A percentile compares a stretch with the other conserved stretches of the same genome.
Conservation (phyloP, 2,888 invertebrate species). For the Sminthurides aquaticus region DNA sequence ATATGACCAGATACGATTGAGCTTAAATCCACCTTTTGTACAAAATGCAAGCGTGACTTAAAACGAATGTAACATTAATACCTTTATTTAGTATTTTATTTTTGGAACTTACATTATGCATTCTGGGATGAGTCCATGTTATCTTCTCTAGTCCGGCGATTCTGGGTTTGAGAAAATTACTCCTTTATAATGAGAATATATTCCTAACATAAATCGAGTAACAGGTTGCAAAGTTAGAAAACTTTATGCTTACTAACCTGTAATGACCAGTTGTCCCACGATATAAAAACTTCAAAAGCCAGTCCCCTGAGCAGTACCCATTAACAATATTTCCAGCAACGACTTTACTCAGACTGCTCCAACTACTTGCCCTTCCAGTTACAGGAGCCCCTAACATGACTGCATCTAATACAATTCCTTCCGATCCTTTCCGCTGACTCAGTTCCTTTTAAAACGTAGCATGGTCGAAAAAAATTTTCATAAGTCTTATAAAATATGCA, state of each 20-base stretch:
- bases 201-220: too few species aligned
- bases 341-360: conserved; percentile 53
- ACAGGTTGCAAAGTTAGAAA: not conserved
- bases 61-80: too few species aligned
- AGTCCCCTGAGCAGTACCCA: conserved; percentile 57
- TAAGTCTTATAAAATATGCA: conserved; percentile 20
- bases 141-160: conserved; percentile 41
- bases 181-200: not conserved
- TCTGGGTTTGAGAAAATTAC: conserved; percentile 23
- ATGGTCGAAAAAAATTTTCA: conserved; percentile 14
- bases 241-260: conserved; percentile 48
- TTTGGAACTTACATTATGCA: conserved; percentile 32
- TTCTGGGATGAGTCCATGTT: conserved; percentile 40
- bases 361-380: conserved; percentile 52
- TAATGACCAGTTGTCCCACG: conserved; percentile 55
- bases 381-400: conserved; percentile 57
- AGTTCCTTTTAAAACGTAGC: conserved; percentile 47
- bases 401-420: conserved; percentile 60
- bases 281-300: conserved; percentile 60
- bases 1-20: conserved; percentile 50
- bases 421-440: conserved; percentile 50
- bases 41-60: too few species aligned
- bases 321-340: conserved; percentile 60
- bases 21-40: conserved; percentile 36
- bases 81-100: too few species aligned